A percentile compares a stretch with the other conserved stretches of the same genome.
Evolutionary conservation across 2,888 invertebrate species (phyloP).

Genomic region (Drosophila limbata): DNA sequence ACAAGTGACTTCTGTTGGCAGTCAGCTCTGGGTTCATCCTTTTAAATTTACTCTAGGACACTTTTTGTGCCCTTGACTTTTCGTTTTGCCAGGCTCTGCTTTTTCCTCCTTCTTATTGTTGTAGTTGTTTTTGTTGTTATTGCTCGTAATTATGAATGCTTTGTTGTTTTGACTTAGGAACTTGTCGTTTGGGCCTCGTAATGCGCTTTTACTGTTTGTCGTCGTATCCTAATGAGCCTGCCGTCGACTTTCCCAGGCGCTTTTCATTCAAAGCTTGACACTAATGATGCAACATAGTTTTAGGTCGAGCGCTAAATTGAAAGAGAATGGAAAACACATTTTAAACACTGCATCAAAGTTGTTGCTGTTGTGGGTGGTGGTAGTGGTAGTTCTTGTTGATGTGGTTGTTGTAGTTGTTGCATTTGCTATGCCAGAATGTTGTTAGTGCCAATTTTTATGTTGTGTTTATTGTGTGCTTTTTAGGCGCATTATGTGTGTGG

Average conservation of each 20-base stretch:
- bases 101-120: constrained; percentile 1
- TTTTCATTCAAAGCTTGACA: constrained; percentile 49
- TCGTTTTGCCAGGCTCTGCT: constrained; percentile 27
- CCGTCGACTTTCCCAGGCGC: constrained; percentile 19
- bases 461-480: constrained; percentile 32
- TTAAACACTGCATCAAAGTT: constrained; percentile 54
- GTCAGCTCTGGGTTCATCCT: constrained; percentile 44
- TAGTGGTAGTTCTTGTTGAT: neutral
- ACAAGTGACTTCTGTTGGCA: constrained; percentile 54
- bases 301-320: constrained; percentile 78
- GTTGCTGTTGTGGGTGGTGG: neutral
- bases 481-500: constrained; percentile 24
- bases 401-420: constrained; percentile 24
- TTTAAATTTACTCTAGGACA: constrained; percentile 37
- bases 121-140: constrained; percentile 17
- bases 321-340: constrained; percentile 67
- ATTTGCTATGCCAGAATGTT: constrained; percentile 30
- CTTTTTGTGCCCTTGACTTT: constrained; percentile 63
- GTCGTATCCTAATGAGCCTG: constrained; percentile 48
- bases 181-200: constrained; percentile 69
- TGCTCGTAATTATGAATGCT: constrained; percentile 63
- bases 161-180: constrained; percentile 64
- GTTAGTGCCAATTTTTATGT: constrained; percentile 49
- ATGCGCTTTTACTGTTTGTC: constrained; percentile 76
- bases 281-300: constrained; percentile 77